Evolutionary conservation across 2,113 vertebrate species (phyloP).

Genomic region (Burhinus oedicnemus): DNA sequence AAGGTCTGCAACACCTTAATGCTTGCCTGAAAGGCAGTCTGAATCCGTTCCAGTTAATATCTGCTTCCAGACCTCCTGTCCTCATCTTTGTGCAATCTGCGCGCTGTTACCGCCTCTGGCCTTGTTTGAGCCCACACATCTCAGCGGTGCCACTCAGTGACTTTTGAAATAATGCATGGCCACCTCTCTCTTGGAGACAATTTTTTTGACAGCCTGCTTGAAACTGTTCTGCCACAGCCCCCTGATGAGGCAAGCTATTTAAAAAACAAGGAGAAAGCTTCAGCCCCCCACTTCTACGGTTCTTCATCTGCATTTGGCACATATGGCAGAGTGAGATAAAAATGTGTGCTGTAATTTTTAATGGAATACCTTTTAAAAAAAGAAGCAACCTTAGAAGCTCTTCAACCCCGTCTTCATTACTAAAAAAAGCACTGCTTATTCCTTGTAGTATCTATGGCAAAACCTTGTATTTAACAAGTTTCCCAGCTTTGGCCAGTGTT

Average conservation of each 20-base stretch:
- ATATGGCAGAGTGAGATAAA: not conserved
- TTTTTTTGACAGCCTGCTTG: not conserved
- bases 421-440: not conserved
- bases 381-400: not conserved
- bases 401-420: not conserved
- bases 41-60: not conserved
- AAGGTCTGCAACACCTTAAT: not conserved
- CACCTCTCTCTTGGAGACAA: accelerated
- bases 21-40: not conserved
- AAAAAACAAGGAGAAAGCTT: not conserved
- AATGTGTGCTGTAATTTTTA: not conserved
- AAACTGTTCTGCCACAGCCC: not conserved
- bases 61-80: not conserved
- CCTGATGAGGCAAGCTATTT: not conserved
- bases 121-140: not conserved
- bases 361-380: not conserved
- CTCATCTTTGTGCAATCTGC: accelerated
- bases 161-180: not conserved
- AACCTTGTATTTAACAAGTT: not conserved
- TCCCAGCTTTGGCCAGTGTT: not conserved
- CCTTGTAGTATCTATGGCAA: not conserved
- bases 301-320: not conserved
- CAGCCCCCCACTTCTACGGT: not conserved
- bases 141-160: accelerated
- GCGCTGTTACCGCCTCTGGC: accelerated